phyloP scores from a whole-genome alignment of 2,888 invertebrate species.

The Tipula unca region DNA sequence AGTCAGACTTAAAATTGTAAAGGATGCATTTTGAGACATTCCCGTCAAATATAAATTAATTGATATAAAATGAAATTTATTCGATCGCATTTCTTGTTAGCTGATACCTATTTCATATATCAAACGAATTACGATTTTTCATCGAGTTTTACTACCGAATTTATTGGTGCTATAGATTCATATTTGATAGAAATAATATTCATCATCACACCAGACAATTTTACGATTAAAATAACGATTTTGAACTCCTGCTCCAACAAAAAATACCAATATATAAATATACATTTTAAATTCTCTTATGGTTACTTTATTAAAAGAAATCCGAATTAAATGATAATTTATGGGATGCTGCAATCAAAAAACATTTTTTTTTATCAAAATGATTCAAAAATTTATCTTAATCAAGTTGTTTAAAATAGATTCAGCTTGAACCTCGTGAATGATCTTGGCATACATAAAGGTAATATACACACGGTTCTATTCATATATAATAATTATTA shows the following conservation, averaged over 20 bases:
- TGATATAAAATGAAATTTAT: too few relatives aligned
- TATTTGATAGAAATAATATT: not conserved
- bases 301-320: not conserved
- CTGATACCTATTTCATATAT: too few relatives aligned
- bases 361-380: not conserved
- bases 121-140: too few relatives aligned
- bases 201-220: not conserved
- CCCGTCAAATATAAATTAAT: too few relatives aligned
- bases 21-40: too few relatives aligned
- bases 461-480: not conserved
- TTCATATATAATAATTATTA: not conserved
- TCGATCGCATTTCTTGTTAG: too few relatives aligned
- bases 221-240: not conserved
- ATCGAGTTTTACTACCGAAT: too few relatives aligned
- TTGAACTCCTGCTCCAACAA: not conserved
- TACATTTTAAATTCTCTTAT: not conserved
- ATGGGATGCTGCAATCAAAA: conserved; percentile 9
- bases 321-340: not conserved
- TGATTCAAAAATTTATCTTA: not conserved
- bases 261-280: not conserved
- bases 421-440: not conserved
- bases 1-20: too few relatives aligned
- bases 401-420: conserved; percentile 8
- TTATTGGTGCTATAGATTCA: too few relatives aligned
- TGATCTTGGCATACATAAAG: not conserved